A percentile compares a stretch with the other conserved stretches of the same genome.
phyloP scores from a whole-genome alignment of 2,888 invertebrate genomes.

The Ochropleura plecta region DNA sequence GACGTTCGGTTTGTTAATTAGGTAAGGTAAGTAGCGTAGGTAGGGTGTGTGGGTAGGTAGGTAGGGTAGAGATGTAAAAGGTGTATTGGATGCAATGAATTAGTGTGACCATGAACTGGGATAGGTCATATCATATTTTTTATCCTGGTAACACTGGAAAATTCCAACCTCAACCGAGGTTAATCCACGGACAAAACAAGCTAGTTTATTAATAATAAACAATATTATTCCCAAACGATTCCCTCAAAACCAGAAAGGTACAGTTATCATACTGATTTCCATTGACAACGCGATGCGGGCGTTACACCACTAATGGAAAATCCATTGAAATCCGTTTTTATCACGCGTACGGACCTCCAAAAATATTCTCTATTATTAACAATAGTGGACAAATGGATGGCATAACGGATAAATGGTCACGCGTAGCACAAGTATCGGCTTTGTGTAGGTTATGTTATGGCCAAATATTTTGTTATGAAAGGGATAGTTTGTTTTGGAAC shows the following conservation, averaged over 20 bases:
- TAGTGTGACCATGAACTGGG: too few relatives aligned
- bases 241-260: not conserved
- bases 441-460: constrained; percentile 37
- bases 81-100: too few relatives aligned
- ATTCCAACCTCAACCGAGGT: not conserved
- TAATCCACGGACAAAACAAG: not conserved
- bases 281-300: constrained; percentile 46
- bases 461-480: constrained; percentile 30
- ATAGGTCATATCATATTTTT: not conserved
- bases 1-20: too few relatives aligned
- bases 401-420: constrained; percentile 63
- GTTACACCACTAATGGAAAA: constrained; percentile 51
- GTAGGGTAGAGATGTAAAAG: too few relatives aligned
- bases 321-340: constrained; percentile 64
- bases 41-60: too few relatives aligned
- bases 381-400: constrained; percentile 65
- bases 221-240: constrained; percentile 17
- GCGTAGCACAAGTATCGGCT: constrained; percentile 50
- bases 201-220: not conserved
- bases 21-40: too few relatives aligned
- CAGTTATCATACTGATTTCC: constrained; percentile 39
- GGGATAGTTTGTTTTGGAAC: constrained; percentile 26
- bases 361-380: constrained; percentile 63
- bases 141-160: not conserved
- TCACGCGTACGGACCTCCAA: constrained; percentile 55